A percentile compares a stretch with the other conserved stretches of the same genome.
Conservation (phyloP, 2,888 invertebrate species). For the Leuctra nigra region DNA sequence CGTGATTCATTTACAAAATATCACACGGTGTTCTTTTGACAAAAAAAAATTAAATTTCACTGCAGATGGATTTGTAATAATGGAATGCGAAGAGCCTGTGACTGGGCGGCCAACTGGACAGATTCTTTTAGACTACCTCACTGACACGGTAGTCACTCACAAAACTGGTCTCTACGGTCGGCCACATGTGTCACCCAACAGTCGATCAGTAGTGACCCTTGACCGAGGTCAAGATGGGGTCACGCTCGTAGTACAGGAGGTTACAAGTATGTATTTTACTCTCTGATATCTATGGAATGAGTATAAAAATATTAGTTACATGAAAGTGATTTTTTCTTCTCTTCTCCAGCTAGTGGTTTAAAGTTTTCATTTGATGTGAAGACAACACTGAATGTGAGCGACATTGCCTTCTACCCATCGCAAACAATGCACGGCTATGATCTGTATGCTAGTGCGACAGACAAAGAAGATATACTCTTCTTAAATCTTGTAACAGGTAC, state of each 20-base stretch:
- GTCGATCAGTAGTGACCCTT: slow-evolving; percentile 59
- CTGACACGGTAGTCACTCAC: slow-evolving; percentile 59
- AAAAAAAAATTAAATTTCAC: too few species aligned
- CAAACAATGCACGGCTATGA: slow-evolving; percentile 65
- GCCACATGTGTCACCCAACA: slow-evolving; percentile 64
- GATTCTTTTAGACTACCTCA: slow-evolving; percentile 62
- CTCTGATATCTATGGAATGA: too few species aligned
- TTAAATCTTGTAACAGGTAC: slow-evolving; percentile 59
- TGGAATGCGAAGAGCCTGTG: slow-evolving; percentile 62
- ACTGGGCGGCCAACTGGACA: slow-evolving; percentile 57
- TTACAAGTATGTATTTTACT: slow-evolving; percentile 54
- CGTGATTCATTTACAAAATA: too few species aligned
- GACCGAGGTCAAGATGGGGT: slow-evolving; percentile 52
- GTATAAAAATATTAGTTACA: too few species aligned
- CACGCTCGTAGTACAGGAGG: slow-evolving; percentile 55
- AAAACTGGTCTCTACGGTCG: slow-evolving; percentile 56
- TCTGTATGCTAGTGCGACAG: slow-evolving; percentile 62
- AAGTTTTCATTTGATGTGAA: slow-evolving; percentile 66
- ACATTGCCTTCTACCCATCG: slow-evolving; percentile 65
- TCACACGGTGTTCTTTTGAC: too few species aligned
- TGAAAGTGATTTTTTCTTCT: slow-evolving; percentile 18
- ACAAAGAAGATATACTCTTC: slow-evolving; percentile 64
- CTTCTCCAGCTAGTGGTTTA: slow-evolving; percentile 51
- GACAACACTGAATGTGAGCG: slow-evolving; percentile 64
- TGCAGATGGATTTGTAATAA: slow-evolving; percentile 62